phyloP scores from a whole-genome alignment of 2,888 invertebrate genomes.

The Brachycybe producta region DNA sequence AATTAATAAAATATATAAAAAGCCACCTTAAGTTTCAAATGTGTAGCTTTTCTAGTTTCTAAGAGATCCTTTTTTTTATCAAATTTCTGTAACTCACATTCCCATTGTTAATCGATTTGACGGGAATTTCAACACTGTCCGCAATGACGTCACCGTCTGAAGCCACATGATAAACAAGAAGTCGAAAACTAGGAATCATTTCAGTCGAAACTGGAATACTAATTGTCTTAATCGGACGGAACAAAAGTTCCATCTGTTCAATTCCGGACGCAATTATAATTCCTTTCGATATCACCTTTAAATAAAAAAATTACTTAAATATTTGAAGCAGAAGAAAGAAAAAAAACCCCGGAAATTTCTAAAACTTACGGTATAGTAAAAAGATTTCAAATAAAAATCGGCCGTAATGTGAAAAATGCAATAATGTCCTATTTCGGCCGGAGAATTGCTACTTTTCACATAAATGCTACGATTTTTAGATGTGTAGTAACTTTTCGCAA shows the following conservation, averaged over 20 bases:
- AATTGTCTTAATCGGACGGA: slow-evolving; percentile 35
- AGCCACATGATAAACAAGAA: slow-evolving; percentile 39
- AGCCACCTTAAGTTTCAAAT: background rate
- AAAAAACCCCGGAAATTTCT: background rate
- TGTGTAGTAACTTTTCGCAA: slow-evolving; percentile 65
- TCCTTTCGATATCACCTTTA: slow-evolving; percentile 40
- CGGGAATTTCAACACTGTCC: slow-evolving; percentile 41
- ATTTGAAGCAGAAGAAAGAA: background rate
- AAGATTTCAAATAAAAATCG: slow-evolving; percentile 37
- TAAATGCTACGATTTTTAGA: slow-evolving; percentile 38
- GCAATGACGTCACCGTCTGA: slow-evolving; percentile 38
- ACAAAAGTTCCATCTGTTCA: slow-evolving; percentile 59
- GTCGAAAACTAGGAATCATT: slow-evolving; percentile 43
- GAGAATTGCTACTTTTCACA: slow-evolving; percentile 38
- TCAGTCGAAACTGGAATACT: slow-evolving; percentile 41
- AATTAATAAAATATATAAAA: slow-evolving; percentile 6
- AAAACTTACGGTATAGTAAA: slow-evolving; percentile 39
- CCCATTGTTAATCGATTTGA: slow-evolving; percentile 81
- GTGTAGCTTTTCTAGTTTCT: background rate
- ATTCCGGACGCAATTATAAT: slow-evolving; percentile 45
- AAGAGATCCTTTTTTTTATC: background rate
- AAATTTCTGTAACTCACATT: slow-evolving; percentile 44
- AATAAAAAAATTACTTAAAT: slow-evolving; percentile 14
- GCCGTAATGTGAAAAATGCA: slow-evolving; percentile 42
- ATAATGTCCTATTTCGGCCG: slow-evolving; percentile 38